Evolutionary conservation across 2,797 vertebrate genomes (phyloP).

Genomic region (Taeniopygia guttata): DNA sequence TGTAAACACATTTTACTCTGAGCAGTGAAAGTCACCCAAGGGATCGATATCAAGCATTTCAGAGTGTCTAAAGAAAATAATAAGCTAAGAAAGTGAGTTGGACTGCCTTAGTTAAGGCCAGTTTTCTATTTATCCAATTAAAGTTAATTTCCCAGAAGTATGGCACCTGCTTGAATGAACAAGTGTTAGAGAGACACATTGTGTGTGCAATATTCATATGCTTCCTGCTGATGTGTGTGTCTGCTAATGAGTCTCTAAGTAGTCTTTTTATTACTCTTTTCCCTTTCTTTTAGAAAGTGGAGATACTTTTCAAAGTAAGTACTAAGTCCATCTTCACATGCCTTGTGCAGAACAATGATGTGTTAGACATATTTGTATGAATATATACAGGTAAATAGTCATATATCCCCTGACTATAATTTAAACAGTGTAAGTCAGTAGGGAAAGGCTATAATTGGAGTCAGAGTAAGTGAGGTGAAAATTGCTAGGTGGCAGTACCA

Average conservation of each 20-base stretch:
- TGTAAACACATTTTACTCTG: not conserved
- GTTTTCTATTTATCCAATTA: slow-evolving; percentile 49
- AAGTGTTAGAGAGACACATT: not conserved
- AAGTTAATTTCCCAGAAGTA: slow-evolving; percentile 59
- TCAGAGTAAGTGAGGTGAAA: slow-evolving; percentile 77
- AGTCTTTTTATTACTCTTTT: slow-evolving; percentile 27
- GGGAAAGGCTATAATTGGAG: slow-evolving; percentile 75
- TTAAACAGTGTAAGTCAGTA: slow-evolving; percentile 78
- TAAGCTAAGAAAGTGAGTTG: not conserved
- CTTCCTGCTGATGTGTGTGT: slow-evolving; percentile 28
- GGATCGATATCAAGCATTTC: not conserved
- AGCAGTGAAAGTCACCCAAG: not conserved
- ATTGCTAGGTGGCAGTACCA: slow-evolving; percentile 77
- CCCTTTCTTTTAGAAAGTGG: not conserved
- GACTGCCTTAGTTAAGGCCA: not conserved
- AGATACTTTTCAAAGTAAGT: slow-evolving; percentile 24
- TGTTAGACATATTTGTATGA: slow-evolving; percentile 67
- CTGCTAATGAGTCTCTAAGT: slow-evolving; percentile 31
- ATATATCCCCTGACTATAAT: slow-evolving; percentile 72
- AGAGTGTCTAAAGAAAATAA: slow-evolving; percentile 3
- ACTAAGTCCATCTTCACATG: slow-evolving; percentile 37
- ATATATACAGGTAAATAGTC: slow-evolving; percentile 74
- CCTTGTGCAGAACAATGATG: slow-evolving; percentile 47
- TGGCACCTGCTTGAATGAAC: slow-evolving; percentile 29
- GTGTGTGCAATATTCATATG: not conserved